Conservation (phyloP, 1,140 invertebrate species). For the Drosophila grimshawi region DNA sequence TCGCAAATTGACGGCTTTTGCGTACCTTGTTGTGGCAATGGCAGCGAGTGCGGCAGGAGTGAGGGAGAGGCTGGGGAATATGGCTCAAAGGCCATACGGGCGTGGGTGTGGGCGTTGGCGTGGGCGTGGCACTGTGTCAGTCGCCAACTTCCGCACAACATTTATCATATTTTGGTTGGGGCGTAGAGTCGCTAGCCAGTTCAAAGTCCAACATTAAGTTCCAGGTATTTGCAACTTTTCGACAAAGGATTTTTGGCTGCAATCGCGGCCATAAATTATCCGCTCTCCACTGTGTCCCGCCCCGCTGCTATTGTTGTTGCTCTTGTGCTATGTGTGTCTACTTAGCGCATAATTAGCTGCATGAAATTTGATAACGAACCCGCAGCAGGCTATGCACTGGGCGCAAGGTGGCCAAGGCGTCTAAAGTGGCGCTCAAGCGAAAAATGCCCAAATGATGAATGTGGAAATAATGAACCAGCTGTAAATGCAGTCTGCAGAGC, state of each 20-base stretch:
- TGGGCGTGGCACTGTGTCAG: constrained; percentile 24
- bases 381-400: constrained; percentile 22
- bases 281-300: constrained; percentile 18
- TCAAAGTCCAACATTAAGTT: constrained; percentile 82
- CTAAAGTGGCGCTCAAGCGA: constrained; percentile 52
- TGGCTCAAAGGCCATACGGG: background rate
- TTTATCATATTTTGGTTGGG: constrained; percentile 72
- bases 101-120: background rate
- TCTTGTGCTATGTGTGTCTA: constrained; percentile 55
- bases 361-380: constrained; percentile 61
- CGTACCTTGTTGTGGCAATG: constrained; percentile 27
- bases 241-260: constrained; percentile 83
- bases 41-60: background rate
- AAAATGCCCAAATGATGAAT: constrained; percentile 72
- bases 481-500: background rate
- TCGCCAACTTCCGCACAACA: constrained; percentile 72
- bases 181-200: constrained; percentile 52
- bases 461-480: constrained; percentile 66
- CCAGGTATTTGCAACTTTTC: constrained; percentile 82
- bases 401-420: constrained; percentile 14
- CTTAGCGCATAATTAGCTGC: constrained; percentile 83
- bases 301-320: constrained; percentile 8
- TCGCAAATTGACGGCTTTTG: constrained; percentile 63
- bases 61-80: background rate
- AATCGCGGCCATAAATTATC: constrained; percentile 79